A percentile compares a stretch with the other conserved stretches of the same genome.
phyloP scores from a whole-genome alignment of 2,888 invertebrate genomes.

The Pachymerium ferrugineum region DNA sequence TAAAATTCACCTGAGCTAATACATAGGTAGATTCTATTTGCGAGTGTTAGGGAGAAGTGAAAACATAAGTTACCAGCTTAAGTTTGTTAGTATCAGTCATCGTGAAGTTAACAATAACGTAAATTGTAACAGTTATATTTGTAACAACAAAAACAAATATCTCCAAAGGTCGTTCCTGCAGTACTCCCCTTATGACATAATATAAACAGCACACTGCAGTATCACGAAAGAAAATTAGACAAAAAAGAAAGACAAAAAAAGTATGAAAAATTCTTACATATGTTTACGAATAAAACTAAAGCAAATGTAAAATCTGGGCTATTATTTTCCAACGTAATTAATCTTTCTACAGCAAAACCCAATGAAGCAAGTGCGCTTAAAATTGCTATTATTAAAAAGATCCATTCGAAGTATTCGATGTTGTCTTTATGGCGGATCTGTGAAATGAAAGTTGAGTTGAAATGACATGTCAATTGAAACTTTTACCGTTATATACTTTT shows the following conservation, averaged over 20 bases:
- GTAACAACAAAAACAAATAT: constrained; percentile 23
- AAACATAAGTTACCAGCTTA: no score
- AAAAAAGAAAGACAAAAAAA: background rate
- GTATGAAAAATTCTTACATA: background rate
- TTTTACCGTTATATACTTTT: background rate
- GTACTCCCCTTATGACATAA: background rate
- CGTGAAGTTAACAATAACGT: background rate
- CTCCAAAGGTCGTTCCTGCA: background rate
- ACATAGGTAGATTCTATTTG: no score
- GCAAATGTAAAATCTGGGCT: constrained; percentile 12
- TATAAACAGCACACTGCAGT: background rate
- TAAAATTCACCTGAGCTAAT: no score
- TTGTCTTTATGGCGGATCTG: constrained; percentile 2
- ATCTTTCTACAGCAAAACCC: background rate
- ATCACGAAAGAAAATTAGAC: background rate
- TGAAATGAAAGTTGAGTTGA: background rate
- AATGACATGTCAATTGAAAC: background rate
- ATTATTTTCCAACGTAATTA: background rate
- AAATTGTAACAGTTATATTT: constrained; percentile 2
- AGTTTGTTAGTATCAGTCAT: no score
- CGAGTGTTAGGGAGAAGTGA: no score
- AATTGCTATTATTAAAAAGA: background rate
- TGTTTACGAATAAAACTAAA: background rate
- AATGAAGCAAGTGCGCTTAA: background rate
- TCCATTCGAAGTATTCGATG: constrained; percentile 6